Evolutionary conservation across 2,113 vertebrate species (phyloP).

Genomic region (Leptodactylus fuscus): DNA sequence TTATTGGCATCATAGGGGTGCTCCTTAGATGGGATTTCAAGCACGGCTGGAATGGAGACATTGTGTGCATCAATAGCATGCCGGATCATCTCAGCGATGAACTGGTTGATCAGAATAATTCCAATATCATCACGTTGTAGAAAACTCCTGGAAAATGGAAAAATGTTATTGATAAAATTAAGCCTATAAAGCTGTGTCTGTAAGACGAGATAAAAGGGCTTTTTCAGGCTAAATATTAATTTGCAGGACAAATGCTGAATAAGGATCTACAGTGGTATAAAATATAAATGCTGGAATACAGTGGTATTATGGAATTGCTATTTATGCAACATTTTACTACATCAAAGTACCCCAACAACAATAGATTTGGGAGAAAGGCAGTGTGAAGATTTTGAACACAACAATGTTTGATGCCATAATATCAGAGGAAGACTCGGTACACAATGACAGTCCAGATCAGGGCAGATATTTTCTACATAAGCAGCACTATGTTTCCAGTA

Average conservation of each 20-base stretch:
- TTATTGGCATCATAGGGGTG: constrained; percentile 93
- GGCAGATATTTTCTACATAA: background rate
- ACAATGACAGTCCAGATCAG: background rate
- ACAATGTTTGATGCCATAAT: too few relatives aligned
- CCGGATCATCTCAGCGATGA: constrained; percentile 94
- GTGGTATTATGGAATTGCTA: too few relatives aligned
- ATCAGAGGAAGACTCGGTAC: background rate
- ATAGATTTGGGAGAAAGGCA: too few relatives aligned
- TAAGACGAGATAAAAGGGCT: too few relatives aligned
- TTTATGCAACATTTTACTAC: too few relatives aligned
- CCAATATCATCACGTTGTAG: constrained; percentile 89
- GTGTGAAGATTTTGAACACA: too few relatives aligned
- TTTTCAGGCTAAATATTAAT: too few relatives aligned
- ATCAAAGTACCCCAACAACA: too few relatives aligned
- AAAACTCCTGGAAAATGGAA: constrained; percentile 80
- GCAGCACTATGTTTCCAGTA: background rate
- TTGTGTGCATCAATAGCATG: constrained; percentile 90
- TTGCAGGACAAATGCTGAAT: too few relatives aligned
- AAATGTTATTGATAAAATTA: background rate
- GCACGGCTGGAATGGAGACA: constrained; percentile 87
- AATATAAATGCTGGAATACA: too few relatives aligned
- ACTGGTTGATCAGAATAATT: constrained; percentile 96
- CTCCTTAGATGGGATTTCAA: constrained; percentile 96
- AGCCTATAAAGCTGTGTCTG: background rate
- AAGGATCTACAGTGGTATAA: too few relatives aligned